Evolutionary conservation across 2,797 vertebrate genomes (phyloP), one percentile per base, ranked within the genome.

Genomic region (Chanos chanos): DNA sequence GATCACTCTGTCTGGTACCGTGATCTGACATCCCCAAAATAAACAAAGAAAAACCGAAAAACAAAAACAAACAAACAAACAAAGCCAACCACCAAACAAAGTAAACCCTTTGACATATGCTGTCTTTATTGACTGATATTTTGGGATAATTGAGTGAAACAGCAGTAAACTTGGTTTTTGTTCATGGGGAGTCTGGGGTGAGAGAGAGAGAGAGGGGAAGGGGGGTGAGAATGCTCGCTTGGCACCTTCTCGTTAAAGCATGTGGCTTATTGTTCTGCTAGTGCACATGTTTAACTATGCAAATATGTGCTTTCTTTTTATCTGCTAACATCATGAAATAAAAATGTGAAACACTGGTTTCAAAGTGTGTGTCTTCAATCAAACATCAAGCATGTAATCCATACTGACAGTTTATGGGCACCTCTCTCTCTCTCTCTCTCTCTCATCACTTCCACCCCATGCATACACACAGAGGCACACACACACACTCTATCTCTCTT

Each of bases 321-420:
- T 67, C 60, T 70, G 60, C 66, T 75, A 75, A 67, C 70, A 72
- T 70, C 61, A 72, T 75, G 55, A 72, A 75, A 75, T 64, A 70
- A 70, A 70, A 72, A 75, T 72, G 45, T 61, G 70, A 70, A 51
- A 58, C 56, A 59, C 37, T 53, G 36, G 41, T 58, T 45, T 41
- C 13, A 55, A n/a, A 53, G 47, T 51, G 37, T 64, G 48, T 65
- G 65, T 66, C 72, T 63, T 76, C 58, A 72, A 60, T 75, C 66
- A 66, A 51, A 51, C 33, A 30, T 34, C 30, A 7, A 58, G 28
- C 56, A 22, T 31, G 55, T 75, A 75, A 77, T 68, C 47, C 44
- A 33, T 47, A 68, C 21, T 74, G 71, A 77, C 72, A 77, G 67
- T 57, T 69, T 64, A 63, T 58, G 37, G 61, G 71, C 70, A 71